These are phyloP conservation scores for Podilymbus podiceps DNA, from an alignment of 2,113 vertebrate species.

Conservation along the genomic window DNA sequence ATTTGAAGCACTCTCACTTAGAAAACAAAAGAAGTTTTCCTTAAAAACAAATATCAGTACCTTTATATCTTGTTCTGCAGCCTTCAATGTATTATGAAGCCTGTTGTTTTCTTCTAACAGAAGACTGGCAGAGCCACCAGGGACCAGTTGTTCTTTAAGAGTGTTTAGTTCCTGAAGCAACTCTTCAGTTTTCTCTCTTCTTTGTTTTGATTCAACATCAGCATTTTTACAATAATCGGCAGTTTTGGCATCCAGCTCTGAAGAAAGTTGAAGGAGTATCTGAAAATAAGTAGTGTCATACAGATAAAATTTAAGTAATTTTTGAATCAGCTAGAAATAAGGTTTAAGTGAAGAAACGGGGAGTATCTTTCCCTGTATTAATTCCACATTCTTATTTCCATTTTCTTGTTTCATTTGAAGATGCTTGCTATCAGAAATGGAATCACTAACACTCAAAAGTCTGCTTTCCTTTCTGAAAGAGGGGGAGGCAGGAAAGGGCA, in stretches of 20 bases:
- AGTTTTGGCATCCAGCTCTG: constrained; percentile 33
- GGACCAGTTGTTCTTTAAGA: neutral
- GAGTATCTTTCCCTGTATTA: neutral
- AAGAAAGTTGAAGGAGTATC: constrained; percentile 11
- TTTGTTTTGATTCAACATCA: constrained; percentile 29
- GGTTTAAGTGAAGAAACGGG: neutral
- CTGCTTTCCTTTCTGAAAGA: neutral
- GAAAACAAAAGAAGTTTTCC: neutral
- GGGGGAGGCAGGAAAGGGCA: neutral
- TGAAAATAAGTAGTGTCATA: neutral
- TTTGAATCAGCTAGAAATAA: neutral
- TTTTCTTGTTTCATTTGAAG: neutral
- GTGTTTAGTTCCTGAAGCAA: constrained; percentile 39
- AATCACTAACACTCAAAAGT: neutral
- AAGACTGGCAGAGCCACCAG: neutral
- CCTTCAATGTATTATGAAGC: constrained; percentile 7
- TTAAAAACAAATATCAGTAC: constrained; percentile 8
- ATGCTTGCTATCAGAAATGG: neutral
- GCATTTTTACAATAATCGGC: neutral
- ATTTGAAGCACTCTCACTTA: neutral
- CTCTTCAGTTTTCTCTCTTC: constrained; percentile 45
- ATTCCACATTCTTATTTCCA: neutral
- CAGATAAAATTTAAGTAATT: neutral
- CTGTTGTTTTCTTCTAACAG: neutral
- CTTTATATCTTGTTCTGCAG: constrained; percentile 51